Base-by-base conservation (phyloP, 2,888 invertebrate species). In the Volucella zonaria region DNA sequence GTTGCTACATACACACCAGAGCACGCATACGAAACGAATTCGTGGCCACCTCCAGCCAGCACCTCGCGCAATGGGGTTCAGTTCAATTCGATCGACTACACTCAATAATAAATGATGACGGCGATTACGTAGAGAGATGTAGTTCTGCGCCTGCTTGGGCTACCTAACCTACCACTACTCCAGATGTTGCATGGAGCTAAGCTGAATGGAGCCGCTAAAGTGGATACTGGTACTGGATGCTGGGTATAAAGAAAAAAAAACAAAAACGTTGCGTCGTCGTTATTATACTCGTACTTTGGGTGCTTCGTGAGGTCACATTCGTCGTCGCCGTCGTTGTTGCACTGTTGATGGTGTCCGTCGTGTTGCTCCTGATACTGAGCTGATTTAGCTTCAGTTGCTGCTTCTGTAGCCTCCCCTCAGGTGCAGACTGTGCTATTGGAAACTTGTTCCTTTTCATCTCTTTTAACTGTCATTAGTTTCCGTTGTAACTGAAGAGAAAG, bases 41-140 rank as follows among this genome's bases (percentile, higher is more conserved):
- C 52, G 15, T 23, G 42, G 51, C 51, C 73, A 75, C 58, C 58
- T 67, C 10, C n/a, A 18, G 31, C 23, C 23, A 42, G 38, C 43
- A 62, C 42, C 67, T 68, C 15, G 59, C 56, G 73, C 80, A 76
- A 80, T 81, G 85, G 85, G 81, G 85, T 85, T 85, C 85, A 85
- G 85, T 85, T 85, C 85, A 85, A 85, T 68, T 85, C 85, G 85
- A 85, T 85, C 85, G 85, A 73, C 85, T 71, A 76, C 80, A 85
- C 85, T 85, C 85, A 85, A 85, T 85, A 85, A 85, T 81, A 81
- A 85, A 81, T 77, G 85, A 85, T 85, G 76, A 85, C 73, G 68
- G 85, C 85, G 81, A 85, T 85, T 85, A 85, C 81, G 68, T 77
- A 73, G 62, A 73, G 31, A 31, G 85, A 74, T 82, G 82, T 82